phyloP scores from a whole-genome alignment of 1,140 invertebrate genomes.

The Lepidurus arcticus region DNA sequence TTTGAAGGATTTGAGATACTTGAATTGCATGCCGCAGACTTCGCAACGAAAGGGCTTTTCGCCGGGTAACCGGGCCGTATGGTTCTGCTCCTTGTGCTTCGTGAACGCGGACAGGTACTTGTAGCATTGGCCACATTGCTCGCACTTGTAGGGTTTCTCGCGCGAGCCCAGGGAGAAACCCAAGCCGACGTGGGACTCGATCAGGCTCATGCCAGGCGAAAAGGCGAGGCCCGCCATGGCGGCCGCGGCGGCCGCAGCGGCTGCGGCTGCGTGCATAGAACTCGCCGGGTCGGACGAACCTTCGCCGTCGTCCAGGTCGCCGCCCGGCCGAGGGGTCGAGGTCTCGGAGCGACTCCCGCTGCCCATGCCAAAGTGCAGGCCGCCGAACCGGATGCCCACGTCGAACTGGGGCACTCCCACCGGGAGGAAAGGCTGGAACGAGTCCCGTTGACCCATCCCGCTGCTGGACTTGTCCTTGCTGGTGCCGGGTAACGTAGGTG shows the following conservation, averaged over 20 bases:
- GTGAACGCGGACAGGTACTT: slow-evolving; percentile 79
- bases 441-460: background rate
- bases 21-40: slow-evolving; percentile 82
- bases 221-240: slow-evolving; percentile 24
- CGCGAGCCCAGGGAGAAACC: slow-evolving; percentile 44
- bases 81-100: slow-evolving; percentile 81
- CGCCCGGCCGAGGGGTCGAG: slow-evolving; percentile 23
- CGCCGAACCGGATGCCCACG: slow-evolving; percentile 32
- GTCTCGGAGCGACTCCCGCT: slow-evolving; percentile 29
- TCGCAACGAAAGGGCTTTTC: slow-evolving; percentile 84
- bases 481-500: slow-evolving; percentile 6
- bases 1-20: slow-evolving; percentile 80
- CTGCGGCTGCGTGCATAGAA: slow-evolving; percentile 27
- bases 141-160: slow-evolving; percentile 84
- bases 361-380: slow-evolving; percentile 19
- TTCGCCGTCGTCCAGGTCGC: slow-evolving; percentile 33
- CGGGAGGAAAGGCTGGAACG: slow-evolving; percentile 23
- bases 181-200: slow-evolving; percentile 37
- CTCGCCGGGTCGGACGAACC: slow-evolving; percentile 22
- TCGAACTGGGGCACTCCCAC: slow-evolving; percentile 32
- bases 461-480: background rate
- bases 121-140: slow-evolving; percentile 83
- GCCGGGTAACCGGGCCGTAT: slow-evolving; percentile 71
- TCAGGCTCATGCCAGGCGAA: slow-evolving; percentile 31
- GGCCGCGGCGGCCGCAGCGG: slow-evolving; percentile 36